phyloP scores from a whole-genome alignment of 2,113 vertebrate genomes.

The rat (Rattus norvegicus) region DNA sequence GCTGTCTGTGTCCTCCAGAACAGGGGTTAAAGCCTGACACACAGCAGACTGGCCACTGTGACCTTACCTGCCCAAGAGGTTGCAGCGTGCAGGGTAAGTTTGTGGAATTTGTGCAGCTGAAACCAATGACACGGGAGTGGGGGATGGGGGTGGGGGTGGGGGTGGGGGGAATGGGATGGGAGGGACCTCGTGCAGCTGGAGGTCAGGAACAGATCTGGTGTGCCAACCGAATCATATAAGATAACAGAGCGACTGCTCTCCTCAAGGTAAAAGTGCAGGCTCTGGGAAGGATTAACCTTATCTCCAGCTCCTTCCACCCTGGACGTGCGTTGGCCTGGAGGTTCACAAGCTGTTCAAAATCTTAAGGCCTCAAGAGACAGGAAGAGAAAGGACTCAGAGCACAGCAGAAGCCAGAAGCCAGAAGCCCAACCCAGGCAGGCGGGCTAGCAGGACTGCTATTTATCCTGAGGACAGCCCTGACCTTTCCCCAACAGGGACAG shows the following conservation, averaged over 20 bases:
- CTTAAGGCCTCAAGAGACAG: not conserved
- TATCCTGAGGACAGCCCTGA: conserved; percentile 64
- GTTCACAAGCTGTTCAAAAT: not conserved
- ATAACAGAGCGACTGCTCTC: not conserved
- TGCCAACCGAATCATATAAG: not conserved
- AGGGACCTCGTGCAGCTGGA: not conserved
- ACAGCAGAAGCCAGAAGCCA: not conserved
- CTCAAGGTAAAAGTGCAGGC: not conserved
- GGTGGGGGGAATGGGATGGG: not conserved
- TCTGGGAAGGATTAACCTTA: conserved; percentile 73
- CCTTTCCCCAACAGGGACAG: conserved; percentile 70
- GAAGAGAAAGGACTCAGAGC: not conserved
- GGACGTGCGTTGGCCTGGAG: conserved; percentile 45
- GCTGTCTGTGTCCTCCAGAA: not conserved
- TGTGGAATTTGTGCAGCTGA: not conserved
- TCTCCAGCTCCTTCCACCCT: conserved; percentile 83
- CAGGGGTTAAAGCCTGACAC: not conserved
- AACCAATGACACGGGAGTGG: not conserved
- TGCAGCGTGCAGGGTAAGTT: rapidly evolving
- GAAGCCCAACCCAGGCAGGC: not conserved
- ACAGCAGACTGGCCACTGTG: not conserved
- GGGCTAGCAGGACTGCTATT: not conserved
- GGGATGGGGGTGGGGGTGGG: no score
- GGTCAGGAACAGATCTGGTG: not conserved
- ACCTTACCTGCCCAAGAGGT: not conserved